Percentiles rank a stretch among this genome's conserved stretches.
Evolutionary conservation across 2,113 vertebrate genomes (phyloP).

Genomic region (Ifrita kowaldi): DNA sequence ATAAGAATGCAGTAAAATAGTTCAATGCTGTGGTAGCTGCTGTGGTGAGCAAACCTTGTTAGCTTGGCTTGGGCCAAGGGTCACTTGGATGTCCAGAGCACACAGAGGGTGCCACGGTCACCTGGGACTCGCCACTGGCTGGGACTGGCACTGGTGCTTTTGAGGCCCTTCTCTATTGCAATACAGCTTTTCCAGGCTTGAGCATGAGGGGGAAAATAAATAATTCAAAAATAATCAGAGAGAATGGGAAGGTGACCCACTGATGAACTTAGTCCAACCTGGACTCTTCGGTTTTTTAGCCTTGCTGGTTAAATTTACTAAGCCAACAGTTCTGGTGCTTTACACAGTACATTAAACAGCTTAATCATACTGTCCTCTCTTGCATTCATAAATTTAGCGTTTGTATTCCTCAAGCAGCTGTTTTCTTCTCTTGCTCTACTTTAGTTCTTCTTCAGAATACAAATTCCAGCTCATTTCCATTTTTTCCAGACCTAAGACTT

Average conservation of each 20-base stretch:
- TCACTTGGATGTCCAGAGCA: background rate
- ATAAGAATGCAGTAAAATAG: background rate
- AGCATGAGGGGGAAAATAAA: background rate
- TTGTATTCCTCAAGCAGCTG: conserved; percentile 38
- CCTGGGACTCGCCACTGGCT: background rate
- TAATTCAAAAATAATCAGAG: background rate
- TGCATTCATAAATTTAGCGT: conserved; percentile 48
- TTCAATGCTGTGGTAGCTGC: background rate
- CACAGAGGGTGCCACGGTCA: background rate
- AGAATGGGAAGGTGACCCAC: background rate
- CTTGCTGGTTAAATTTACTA: conserved; percentile 20
- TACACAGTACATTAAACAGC: conserved; percentile 50
- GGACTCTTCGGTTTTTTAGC: background rate
- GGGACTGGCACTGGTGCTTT: background rate
- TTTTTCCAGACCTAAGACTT: conserved; percentile 31
- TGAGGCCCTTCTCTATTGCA: background rate
- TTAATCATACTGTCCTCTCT: conserved; percentile 43
- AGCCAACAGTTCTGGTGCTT: conserved; percentile 13
- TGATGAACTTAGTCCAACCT: background rate
- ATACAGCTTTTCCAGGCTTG: background rate
- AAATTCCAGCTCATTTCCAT: conserved; percentile 51
- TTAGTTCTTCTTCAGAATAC: conserved; percentile 38
- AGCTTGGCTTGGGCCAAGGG: background rate
- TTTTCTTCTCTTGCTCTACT: conserved; percentile 24
- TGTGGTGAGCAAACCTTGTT: background rate